Evolutionary conservation across 2,888 invertebrate genomes (phyloP), one percentile per base, ranked within the genome.

Genomic region (Ectropis crepuscularia): DNA sequence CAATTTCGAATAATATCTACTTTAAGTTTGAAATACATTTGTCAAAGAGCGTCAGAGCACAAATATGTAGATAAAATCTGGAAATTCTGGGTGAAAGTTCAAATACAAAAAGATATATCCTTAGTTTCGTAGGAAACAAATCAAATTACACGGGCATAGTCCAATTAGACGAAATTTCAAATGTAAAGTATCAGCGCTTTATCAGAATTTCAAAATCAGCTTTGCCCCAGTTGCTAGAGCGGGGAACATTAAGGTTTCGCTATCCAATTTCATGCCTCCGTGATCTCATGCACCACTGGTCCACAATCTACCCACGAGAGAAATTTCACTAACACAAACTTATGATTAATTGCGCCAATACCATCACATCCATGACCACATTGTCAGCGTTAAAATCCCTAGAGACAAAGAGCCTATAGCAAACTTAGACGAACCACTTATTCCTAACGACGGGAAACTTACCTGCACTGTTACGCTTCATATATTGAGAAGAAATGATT

Each of bases 261-360:
- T 83, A 89, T 85, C 87, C 90, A 92, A 92, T 92, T 92, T 92
- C 91, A 92, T 90, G 92, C 87, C 80, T 88, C 85, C 85, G 76
- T 89, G 92, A 85, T 78, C 89, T 85, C 83, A 84, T 90, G 89
- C 90, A 89, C 90, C 87, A 86, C 83, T 89, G 85, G 88, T 72
- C 78, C 63, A 69, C 61, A 57, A 10, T 80, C 80, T 77, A 81
- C 78, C 81, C 81, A 82, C 85, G 79, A 80, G 86, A 87, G 88
- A 87, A 91, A 91, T 92, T 90, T 90, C 88, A 89, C 88, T 90
- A 88, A 85, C 87, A 85, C 88, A 86, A 91, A 92, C 83, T 92
- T 92, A 89, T 92, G 92, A 92, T 92, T 92, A 92, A 92, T 92
- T 90, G 88, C 82, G 80, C 88, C 85, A 90, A 91, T 92, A 89